Evolutionary conservation across 2,113 vertebrate genomes (phyloP), one percentile per base, ranked within the genome.

Genomic region (Muscicapa adusta): DNA sequence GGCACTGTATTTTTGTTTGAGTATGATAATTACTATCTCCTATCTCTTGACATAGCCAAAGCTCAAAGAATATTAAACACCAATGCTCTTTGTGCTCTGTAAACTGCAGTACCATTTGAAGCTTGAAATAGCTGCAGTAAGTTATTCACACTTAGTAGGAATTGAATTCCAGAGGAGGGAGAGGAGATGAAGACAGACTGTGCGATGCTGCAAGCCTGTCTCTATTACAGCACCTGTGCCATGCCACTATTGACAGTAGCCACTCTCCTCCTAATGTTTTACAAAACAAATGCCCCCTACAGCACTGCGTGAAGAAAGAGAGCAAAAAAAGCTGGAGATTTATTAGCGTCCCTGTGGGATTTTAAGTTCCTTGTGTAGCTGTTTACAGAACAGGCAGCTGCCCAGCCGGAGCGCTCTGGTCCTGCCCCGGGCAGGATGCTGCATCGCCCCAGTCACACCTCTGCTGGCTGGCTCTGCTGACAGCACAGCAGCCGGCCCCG

Each of bases 281-380:
- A 66, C 26, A 17, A 66, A 91, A 63, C 51, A 47, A 66, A 81
- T 45, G 33, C 3, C 43, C n/a, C 63, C 60, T 63, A 17, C 18
- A 58, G 36, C 0, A 4, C 50, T 33, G 25, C 0, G 0, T 2
- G 5, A n/a, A 33, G 15, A 13, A 26, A 63, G 19, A 61, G n/a
- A 28, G 13, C 2, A 50, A 65, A 65, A 56, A 48, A 8, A 53
- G 2, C 17, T 23, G 33, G 42, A 74, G 36, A 42, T 71, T 51
- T 71, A 61, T 43, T 18, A 43, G 43, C 29, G 24, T 70, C 47
- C 28, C 34, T 0, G 2, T n/a, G 61, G 36, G 43, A 43, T n/a
- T 31, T 26, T 23, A 12, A 61, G 51, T 50, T 84, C 26, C 60
- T 11, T 18, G 16, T 4, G 3, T 38, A 16, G 29, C 57, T 75